Evolutionary conservation across 2,888 invertebrate species (phyloP).

Genomic region (Argynnis bischoffii): DNA sequence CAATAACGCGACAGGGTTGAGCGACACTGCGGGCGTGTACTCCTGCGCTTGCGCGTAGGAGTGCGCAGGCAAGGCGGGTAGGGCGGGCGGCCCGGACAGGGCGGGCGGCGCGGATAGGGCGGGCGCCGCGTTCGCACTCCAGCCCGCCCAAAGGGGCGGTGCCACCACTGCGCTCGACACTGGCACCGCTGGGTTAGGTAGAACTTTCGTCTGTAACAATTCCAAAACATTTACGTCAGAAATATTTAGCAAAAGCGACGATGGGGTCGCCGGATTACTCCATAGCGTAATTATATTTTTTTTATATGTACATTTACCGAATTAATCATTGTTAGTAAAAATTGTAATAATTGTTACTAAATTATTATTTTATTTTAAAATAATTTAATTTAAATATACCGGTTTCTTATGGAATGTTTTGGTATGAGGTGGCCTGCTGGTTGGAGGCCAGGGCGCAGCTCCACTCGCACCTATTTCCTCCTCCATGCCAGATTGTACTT

Average conservation of each 20-base stretch:
- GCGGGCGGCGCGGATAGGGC: constrained; percentile 36
- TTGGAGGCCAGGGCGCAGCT: constrained; percentile 42
- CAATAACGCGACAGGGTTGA: constrained; percentile 63
- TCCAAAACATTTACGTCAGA: neutral
- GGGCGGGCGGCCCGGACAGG: constrained; percentile 39
- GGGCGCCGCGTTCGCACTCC: neutral
- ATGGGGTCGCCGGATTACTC: no score
- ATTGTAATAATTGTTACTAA: no score
- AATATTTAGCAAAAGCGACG: no score
- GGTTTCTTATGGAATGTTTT: constrained; percentile 41
- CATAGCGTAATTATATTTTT: no score
- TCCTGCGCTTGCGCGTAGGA: constrained; percentile 13
- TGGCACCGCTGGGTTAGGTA: constrained; percentile 2
- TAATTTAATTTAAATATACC: constrained; percentile 5
- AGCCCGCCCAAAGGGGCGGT: constrained; percentile 32
- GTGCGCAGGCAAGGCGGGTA: constrained; percentile 36
- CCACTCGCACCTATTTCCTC: constrained; percentile 54
- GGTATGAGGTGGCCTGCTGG: constrained; percentile 33
- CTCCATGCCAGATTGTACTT: constrained; percentile 62
- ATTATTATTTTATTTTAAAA: neutral
- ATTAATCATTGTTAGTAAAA: no score
- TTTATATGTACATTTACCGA: no score
- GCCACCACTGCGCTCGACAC: constrained; percentile 15
- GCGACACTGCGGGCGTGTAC: constrained; percentile 41
- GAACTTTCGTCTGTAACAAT: constrained; percentile 4